Conservation (phyloP, 2,797 vertebrate genomes). For the Molossus molossus region DNA sequence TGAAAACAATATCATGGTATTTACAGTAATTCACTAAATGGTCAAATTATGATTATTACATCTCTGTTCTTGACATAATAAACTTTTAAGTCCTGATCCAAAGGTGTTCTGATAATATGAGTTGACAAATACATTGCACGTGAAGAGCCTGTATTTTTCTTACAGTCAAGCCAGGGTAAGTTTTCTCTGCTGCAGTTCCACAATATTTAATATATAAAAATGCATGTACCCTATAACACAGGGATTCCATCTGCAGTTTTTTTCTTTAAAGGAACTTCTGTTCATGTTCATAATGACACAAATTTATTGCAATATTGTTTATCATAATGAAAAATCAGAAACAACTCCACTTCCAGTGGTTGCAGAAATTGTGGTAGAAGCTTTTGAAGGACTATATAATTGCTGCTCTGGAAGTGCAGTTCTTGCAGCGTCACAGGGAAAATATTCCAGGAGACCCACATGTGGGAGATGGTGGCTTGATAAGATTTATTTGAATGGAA, state of each 20-base stretch:
- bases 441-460: too few species aligned
- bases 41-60: conserved; percentile 79
- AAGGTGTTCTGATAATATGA: conserved; percentile 75
- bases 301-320: not conserved
- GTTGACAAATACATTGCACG: conserved; percentile 44
- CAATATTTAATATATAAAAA: conserved; percentile 28
- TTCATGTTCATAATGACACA: not conserved
- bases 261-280: not conserved
- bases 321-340: conserved; percentile 43
- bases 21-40: conserved; percentile 37
- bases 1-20: not conserved
- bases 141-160: conserved; percentile 77
- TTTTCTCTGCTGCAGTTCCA: not conserved
- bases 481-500: too few species aligned
- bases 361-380: not conserved
- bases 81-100: conserved; percentile 68
- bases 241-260: not conserved
- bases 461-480: too few species aligned
- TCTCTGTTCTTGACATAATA: conserved; percentile 73
- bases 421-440: too few species aligned
- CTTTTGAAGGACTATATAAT: not conserved
- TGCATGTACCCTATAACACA: not conserved
- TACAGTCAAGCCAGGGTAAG: conserved; percentile 75
- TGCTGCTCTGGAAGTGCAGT: too few species aligned
- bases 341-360: not conserved